Evolutionary conservation across 2,113 vertebrate genomes (phyloP), one percentile per base, ranked within the genome.

Genomic region (Patagioenas fasciata): DNA sequence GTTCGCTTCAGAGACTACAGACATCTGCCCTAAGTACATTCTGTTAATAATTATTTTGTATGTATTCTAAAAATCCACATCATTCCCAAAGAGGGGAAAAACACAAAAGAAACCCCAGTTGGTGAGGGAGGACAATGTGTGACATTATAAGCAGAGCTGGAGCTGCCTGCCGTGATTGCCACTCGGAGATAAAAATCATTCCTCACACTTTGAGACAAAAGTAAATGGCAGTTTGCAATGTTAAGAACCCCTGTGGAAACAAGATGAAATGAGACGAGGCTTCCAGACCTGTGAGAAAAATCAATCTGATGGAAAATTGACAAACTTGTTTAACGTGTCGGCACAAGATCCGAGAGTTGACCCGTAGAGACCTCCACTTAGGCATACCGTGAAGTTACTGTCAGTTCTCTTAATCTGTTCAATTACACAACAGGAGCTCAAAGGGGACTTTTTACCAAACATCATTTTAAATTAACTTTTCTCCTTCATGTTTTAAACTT

Each of bases 261-360:
- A 96, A 98, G 96, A 97, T 90, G 85, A 97, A 98, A 97, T 97
- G 95, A 98, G 97, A 98, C 13, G 67, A 98, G 95, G 95, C 97
- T 97, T 98, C 95, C 94, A 97, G 97, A 98, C 98, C 97, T 97
- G 95, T 97, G 97, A 97, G 97, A 97, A 98, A 98, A 98, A 99
- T 98, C 98, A 98, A 98, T 98, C 93, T 98, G 98, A 98, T 97
- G 97, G 98, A 98, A 98, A 98, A 99, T 98, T 98, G 98, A 99
- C 98, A 98, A 98, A 98, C 85, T 96, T 96, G 97, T 99, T 98
- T 98, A 98, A 98, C 75, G 86, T 95, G 96, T 91, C 92, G 92
- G 96, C 96, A 96, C 96, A 71, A 95, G 98, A 97, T 97, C 97
- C 91, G 57, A 98, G 97, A 97, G 97, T 47, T 97, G 98, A 98